Evolutionary conservation across 2,888 invertebrate species (phyloP).

Genomic region (Chalcosyrphus nemorum): DNA sequence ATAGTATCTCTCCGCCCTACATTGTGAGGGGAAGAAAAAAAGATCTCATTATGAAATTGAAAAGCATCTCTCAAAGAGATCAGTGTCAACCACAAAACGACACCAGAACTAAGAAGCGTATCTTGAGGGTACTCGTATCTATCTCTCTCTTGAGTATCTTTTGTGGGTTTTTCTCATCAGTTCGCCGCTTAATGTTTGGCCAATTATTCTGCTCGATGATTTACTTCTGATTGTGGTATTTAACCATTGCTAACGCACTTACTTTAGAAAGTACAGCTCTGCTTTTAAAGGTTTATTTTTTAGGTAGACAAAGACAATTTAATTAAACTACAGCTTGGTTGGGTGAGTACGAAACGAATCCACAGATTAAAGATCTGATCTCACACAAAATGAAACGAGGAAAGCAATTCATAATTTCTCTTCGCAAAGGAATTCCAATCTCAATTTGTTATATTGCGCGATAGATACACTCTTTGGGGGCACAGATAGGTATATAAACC

Average conservation of each 20-base stretch:
- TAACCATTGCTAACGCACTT: conserved; percentile 9
- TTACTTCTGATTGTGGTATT: conserved; percentile 37
- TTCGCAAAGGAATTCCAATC: conserved; percentile 15
- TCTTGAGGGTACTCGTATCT: background rate
- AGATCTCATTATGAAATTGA: conserved; percentile 47
- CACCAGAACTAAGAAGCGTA: background rate
- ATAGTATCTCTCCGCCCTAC: background rate
- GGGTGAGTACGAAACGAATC: conserved; percentile 26
- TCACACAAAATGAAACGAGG: background rate
- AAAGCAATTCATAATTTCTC: conserved; percentile 44
- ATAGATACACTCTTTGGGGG: background rate
- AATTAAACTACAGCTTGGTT: conserved; percentile 5
- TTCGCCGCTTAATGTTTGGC: background rate
- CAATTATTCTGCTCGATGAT: conserved; percentile 43
- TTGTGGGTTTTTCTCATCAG: background rate
- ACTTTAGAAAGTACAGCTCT: conserved; percentile 52
- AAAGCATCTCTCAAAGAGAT: conserved; percentile 22
- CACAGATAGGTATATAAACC: background rate
- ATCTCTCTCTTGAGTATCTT: conserved; percentile 16
- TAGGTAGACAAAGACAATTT: conserved; percentile 21
- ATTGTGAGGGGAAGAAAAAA: background rate
- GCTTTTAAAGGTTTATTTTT: background rate
- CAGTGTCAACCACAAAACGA: conserved; percentile 46
- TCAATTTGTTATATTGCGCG: background rate
- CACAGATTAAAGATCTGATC: conserved; percentile 1